Base-by-base conservation (phyloP, 2,797 vertebrate genomes). In the Acanthis flammea region DNA sequence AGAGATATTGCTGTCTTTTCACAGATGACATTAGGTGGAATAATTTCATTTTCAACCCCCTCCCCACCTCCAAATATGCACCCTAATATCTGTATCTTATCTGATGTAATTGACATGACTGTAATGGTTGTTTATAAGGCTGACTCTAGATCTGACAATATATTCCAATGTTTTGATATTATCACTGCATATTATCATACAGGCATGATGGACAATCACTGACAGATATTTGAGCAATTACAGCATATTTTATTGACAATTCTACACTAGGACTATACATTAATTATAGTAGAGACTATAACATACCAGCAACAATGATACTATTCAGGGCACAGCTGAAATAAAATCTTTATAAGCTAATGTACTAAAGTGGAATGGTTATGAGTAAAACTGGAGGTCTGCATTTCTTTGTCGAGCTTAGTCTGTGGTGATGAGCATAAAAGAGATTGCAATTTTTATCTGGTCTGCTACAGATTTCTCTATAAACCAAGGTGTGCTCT, bases 131-230 rank as follows among this genome's bases (percentile, higher is more conserved):
- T 94, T 95, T 92, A 92, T 95, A 89, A 92, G 68, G 41, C 75
- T 76, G 92, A 71, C 61, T 94, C 75, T 48, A 89, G 65, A 94
- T 91, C 58, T 93, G 87, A 91, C 91, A 96, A 92, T 95, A 78
- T 93, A 96, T 93, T 93, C 82, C 62, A 83, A 6, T 90, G 67
- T 95, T 97, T 95, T 91, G 92, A 95, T 92, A 91, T 92, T 93
- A 91, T 92, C 86, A 41, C 39, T 89, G 57, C 42, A 33, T 79
- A 88, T 93, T 84, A 68, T 76, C 75, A 92, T 72, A 77, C 28
- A 80, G 78, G 50, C 54, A 55, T 96, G 94, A 93, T 83, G 91
- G 89, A 91, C 91, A 94, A 94, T 91, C 84, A 77, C 84, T 96
- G 94, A 94, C 78, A 91, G 68, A 93, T 86, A 94, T 89, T 87